Evolutionary conservation across 1,140 invertebrate species (phyloP).

Genomic region (Asbolus verrucosus): DNA sequence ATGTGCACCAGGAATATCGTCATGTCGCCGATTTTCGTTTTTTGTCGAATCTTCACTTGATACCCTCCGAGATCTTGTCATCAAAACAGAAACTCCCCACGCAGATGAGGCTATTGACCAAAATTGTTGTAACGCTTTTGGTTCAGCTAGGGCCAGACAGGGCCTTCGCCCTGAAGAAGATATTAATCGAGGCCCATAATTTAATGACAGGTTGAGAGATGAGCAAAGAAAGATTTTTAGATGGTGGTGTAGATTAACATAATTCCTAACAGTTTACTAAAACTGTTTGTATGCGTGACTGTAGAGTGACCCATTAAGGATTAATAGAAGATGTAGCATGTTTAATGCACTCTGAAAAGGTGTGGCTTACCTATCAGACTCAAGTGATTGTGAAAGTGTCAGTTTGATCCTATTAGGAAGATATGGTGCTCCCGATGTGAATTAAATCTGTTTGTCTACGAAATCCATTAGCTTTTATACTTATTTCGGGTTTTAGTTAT

Average conservation of each 20-base stretch:
- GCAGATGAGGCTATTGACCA: too few species aligned
- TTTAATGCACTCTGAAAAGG: slow-evolving; percentile 57
- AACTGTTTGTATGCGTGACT: slow-evolving; percentile 41
- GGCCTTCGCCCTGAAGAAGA: background rate
- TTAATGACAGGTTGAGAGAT: slow-evolving; percentile 15
- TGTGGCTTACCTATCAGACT: slow-evolving; percentile 55
- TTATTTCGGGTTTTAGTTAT: too few species aligned
- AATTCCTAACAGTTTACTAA: slow-evolving; percentile 36
- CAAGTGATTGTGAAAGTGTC: slow-evolving; percentile 48
- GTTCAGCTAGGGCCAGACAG: too few species aligned
- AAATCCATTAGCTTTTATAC: too few species aligned
- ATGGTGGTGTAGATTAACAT: slow-evolving; percentile 32
- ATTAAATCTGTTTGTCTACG: too few species aligned
- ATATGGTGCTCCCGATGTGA: slow-evolving; percentile 30
- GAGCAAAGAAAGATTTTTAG: slow-evolving; percentile 29
- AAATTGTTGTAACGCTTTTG: too few species aligned
- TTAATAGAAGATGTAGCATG: slow-evolving; percentile 48
- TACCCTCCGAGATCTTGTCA: background rate
- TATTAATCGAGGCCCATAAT: background rate
- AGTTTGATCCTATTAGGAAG: slow-evolving; percentile 51
- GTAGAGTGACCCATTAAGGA: slow-evolving; percentile 43
- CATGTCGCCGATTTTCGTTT: too few species aligned
- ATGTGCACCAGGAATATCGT: background rate
- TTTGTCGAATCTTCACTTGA: background rate
- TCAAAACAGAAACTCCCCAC: too few species aligned